Base-by-base conservation (phyloP, 64 coral and sea anemone genomes). In the Anthopleura sola region DNA sequence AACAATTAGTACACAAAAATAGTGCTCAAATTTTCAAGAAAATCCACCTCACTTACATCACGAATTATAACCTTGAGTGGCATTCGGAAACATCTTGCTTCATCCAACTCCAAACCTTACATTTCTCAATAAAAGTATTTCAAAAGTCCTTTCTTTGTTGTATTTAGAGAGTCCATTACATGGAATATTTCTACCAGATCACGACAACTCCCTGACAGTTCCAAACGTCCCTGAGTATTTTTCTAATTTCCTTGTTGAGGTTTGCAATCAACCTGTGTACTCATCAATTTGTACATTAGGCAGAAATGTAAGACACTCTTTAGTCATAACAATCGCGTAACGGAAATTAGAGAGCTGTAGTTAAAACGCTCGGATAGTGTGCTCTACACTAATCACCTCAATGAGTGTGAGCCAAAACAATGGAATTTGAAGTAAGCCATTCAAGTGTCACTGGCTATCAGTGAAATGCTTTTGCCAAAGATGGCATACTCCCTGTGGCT, bases 221-320 rank as follows among this genome's bases (percentile, higher is more conserved):
- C 2, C 12, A 71, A 71, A 32, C n/a, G 29, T 31, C 29, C 15
- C 29, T 34, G 14, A 71, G 66, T 36, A 17, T 71, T 13, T 32
- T 71, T 71, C 66, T 13, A 71, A 71, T 71, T 71, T 71, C 66
- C 66, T 71, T 71, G 15, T 71, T 71, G 66, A 71, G 23, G 66
- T 34, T 71, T 71, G 14, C n/a, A 71, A 71, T 71, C 66, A 71
- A 71, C n/a, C 34, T 71, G 66, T 71, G 66, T 71, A 32, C 28
- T 71, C 66, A 32, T 28, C 66, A 71, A 71, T 71, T 71, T 71
- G 66, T 71, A 34, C 66, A 71, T 71, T 71, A 71, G 26, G 7
- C 2, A 5, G 12, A 62, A 62, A 26, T 3, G 20, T 20, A 62
- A 62, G 58, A 71, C 66, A 71, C 66, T 14, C 26, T 71, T 34